These are phyloP conservation scores for Timandra comae DNA, from an alignment of 2,888 invertebrate species.

Conservation along the genomic window DNA sequence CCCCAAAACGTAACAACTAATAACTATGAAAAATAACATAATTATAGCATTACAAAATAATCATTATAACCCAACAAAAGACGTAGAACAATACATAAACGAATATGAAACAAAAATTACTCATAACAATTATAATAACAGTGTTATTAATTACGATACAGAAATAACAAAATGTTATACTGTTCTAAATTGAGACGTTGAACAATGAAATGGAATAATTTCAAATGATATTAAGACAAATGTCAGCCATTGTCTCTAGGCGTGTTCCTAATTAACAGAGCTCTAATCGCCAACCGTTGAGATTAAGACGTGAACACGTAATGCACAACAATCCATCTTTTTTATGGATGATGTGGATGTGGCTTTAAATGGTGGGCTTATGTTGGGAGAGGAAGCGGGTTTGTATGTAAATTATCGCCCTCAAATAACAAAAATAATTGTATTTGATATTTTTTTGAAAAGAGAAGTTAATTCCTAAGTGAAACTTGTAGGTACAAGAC, in stretches of 20 bases:
- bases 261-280: slow-evolving; percentile 57
- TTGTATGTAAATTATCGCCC: too few relatives aligned
- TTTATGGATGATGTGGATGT: slow-evolving; percentile 49
- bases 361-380: slow-evolving; percentile 29
- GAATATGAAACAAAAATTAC: slow-evolving; percentile 1
- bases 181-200: slow-evolving; percentile 18
- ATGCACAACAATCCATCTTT: slow-evolving; percentile 64
- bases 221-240: slow-evolving; percentile 36
- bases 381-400: too few relatives aligned
- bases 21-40: too few relatives aligned
- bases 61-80: not conserved
- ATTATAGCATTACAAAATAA: too few relatives aligned
- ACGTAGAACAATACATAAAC: slow-evolving; percentile 1
- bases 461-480: too few relatives aligned
- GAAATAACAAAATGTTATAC: slow-evolving; percentile 8
- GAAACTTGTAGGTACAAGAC: too few relatives aligned
- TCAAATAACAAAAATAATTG: too few relatives aligned
- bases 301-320: slow-evolving; percentile 66
- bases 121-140: slow-evolving; percentile 8
- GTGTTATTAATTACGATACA: slow-evolving; percentile 1
- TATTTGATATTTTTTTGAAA: too few relatives aligned
- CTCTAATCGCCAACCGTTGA: slow-evolving; percentile 52
- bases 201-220: slow-evolving; percentile 16
- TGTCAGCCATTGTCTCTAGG: slow-evolving; percentile 53
- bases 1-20: too few relatives aligned